Conservation (phyloP, 2,113 vertebrate species). For the Tiliqua scincoides region DNA sequence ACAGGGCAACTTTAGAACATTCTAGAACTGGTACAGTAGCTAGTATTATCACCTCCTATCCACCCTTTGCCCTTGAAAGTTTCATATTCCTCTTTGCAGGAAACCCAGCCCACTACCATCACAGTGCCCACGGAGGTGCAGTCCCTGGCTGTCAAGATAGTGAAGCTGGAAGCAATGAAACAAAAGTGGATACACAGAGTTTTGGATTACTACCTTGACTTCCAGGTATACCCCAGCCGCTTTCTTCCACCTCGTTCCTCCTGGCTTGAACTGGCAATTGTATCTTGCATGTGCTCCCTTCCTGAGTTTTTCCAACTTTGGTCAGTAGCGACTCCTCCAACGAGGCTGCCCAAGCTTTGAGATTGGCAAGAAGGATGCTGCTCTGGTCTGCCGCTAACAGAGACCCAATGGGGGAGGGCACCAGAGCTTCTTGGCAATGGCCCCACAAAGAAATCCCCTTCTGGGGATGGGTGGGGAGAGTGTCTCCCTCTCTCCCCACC, state of each 20-base stretch:
- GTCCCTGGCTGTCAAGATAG: conserved; percentile 52
- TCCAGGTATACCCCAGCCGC: conserved; percentile 46
- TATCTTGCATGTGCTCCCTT: neutral
- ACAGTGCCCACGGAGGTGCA: neutral
- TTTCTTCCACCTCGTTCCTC: neutral
- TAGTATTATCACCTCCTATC: neutral
- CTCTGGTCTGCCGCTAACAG: neutral
- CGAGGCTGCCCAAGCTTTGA: neutral
- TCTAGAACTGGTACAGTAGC: neutral
- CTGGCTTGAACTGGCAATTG: rapidly evolving
- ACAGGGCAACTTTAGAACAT: too few species aligned
- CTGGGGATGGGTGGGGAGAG: too few species aligned
- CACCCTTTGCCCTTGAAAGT: rapidly evolving
- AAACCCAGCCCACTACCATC: neutral
- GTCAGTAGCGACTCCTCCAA: too few species aligned
- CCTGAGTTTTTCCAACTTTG: too few species aligned
- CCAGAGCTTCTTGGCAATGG: too few species aligned
- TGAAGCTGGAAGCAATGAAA: conserved; percentile 52
- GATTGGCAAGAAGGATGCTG: too few species aligned
- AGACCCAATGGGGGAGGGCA: neutral
- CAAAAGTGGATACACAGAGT: conserved; percentile 43
- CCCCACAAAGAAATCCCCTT: too few species aligned
- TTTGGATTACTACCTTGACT: conserved; percentile 57
- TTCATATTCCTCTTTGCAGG: neutral
- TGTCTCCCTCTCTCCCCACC: too few species aligned